Evolutionary conservation across 2,113 vertebrate species (phyloP).

Genomic region (Platichthys flesus): DNA sequence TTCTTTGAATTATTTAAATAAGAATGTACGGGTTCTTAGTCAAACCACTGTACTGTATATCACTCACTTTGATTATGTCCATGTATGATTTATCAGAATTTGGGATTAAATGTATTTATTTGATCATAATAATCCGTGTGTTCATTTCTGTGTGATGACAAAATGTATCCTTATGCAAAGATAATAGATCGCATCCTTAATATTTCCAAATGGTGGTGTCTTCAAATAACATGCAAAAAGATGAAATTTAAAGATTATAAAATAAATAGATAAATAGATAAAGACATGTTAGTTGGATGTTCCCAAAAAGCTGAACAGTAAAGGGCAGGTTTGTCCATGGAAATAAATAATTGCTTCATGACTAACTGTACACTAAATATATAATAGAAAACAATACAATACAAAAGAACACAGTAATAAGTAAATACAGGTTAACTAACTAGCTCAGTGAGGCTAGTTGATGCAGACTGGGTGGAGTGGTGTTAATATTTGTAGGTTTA

Average conservation of each 20-base stretch:
- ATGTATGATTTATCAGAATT: conserved; percentile 51
- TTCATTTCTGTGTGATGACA: background rate
- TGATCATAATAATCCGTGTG: conserved; percentile 27
- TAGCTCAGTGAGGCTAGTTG: background rate
- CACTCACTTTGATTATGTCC: conserved; percentile 47
- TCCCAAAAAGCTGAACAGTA: background rate
- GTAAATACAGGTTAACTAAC: background rate
- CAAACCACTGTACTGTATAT: conserved; percentile 56
- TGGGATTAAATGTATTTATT: conserved; percentile 70
- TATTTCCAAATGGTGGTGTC: background rate
- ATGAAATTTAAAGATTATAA: too few species aligned
- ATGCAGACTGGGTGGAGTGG: too few species aligned
- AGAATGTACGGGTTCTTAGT: conserved; percentile 48
- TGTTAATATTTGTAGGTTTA: too few species aligned
- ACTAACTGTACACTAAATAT: too few species aligned
- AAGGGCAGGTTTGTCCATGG: too few species aligned
- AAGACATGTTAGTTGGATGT: too few species aligned
- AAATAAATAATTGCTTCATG: too few species aligned
- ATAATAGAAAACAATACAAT: too few species aligned
- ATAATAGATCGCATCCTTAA: background rate
- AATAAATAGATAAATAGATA: too few species aligned
- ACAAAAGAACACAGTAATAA: too few species aligned
- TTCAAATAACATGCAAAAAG: too few species aligned
- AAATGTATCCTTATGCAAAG: background rate
- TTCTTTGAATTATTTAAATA: conserved; percentile 20